Base-by-base conservation (phyloP, 2,888 invertebrate genomes). In the Masnerella sp. region DNA sequence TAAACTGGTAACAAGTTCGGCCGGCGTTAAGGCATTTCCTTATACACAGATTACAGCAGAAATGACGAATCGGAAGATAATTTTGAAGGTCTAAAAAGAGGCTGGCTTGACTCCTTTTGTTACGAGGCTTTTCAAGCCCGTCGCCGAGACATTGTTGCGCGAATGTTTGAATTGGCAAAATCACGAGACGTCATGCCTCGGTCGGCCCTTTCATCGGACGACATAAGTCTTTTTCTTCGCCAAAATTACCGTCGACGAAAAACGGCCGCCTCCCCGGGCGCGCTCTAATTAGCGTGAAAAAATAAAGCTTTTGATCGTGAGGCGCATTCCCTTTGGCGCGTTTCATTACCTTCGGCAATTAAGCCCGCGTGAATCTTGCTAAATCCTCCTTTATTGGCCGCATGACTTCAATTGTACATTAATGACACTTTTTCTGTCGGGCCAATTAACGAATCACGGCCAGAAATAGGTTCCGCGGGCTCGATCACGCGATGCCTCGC, bases 121-220 rank as follows among this genome's bases (percentile, higher is more conserved):
- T 58, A 58, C 9, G 36, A 65, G 65, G 25, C 43, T 51, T 62
- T 52, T 62, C 14, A 59, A 34, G 40, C 64, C 47, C 58, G 65
- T 51, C 40, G 18, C 43, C 40, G 58, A 32, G 59, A 47, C 68
- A 56, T 62, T 62, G 43, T 58, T 73, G 78, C 74, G 70, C 74
- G 75, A 77, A 79, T 77, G 76, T 77, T 76, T 74, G 79, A 81
- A 83, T 82, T 83, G 82, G 81, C 82, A 81, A 83, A 83, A 83
- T 83, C 82, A 79, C 77, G 81, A 75, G 79, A 80, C 80, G 80
- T 83, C 82, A 82, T 80, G 82, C 78, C 77, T 59, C 64, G 43
- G 49, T 69, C 49, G 64, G 40, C 42, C 28, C 65, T 72, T 75
- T 72, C 72, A 59, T 54, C 40, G 15, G 36, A 52, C 42, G 40